Evolutionary conservation across 30 jellyfish, hydroid and myxozoan genomes (phyloP).

Genomic region (Mastigias papua): DNA sequence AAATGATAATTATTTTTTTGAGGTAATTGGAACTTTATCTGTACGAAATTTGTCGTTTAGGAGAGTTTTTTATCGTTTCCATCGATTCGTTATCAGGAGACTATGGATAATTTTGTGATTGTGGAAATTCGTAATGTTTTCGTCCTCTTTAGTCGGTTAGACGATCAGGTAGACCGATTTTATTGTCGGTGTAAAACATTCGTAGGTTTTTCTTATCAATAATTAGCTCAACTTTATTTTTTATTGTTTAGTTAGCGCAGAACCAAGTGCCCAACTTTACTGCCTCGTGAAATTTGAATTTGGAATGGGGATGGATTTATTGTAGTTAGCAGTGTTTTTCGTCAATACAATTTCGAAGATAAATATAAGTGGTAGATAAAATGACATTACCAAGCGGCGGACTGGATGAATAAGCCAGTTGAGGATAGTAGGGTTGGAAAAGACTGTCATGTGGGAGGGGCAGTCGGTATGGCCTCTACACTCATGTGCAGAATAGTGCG

Average conservation of each 20-base stretch:
- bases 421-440: neutral
- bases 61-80: slow-evolving; percentile 35
- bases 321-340: neutral
- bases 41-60: neutral
- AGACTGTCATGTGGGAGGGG: too few relatives aligned
- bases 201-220: neutral
- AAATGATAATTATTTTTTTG: slow-evolving; percentile 31
- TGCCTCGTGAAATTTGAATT: neutral
- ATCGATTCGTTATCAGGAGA: neutral
- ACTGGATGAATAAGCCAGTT: neutral
- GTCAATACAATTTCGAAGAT: neutral
- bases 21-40: slow-evolving; percentile 13
- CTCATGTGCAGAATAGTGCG: too few relatives aligned
- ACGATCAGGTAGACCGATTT: neutral
- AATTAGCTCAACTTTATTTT: neutral
- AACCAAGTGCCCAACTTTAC: neutral
- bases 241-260: neutral
- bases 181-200: neutral
- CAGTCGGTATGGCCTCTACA: too few relatives aligned
- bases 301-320: neutral
- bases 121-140: neutral
- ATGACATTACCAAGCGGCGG: neutral
- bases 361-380: too few relatives aligned
- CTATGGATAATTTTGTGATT: slow-evolving; percentile 1
- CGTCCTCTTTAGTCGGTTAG: neutral